Conservation (phyloP, 2,888 invertebrate genomes). For the Gnatocerus cornutus region DNA sequence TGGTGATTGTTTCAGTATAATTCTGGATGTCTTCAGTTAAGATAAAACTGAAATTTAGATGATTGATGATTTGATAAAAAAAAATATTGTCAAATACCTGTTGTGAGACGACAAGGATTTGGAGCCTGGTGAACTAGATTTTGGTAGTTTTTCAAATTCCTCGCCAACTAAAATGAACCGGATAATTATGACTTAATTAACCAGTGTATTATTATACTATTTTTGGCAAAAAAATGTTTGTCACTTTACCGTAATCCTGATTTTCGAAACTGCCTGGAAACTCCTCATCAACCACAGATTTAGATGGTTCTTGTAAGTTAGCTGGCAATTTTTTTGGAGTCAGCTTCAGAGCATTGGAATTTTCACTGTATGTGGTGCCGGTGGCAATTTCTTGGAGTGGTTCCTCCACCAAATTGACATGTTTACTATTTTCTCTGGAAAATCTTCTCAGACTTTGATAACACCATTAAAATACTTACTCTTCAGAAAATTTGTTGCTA, state of each 20-base stretch:
- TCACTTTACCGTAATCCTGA: neutral
- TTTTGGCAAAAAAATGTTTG: neutral
- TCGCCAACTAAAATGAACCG: neutral
- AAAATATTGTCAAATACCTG: constrained; percentile 6
- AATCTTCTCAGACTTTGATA: neutral
- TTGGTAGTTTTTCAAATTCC: constrained; percentile 15
- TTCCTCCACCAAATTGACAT: neutral
- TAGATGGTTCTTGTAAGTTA: neutral
- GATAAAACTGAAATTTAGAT: constrained; percentile 53
- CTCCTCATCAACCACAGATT: neutral
- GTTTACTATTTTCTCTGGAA: neutral
- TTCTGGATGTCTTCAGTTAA: constrained; percentile 58
- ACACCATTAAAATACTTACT: constrained; percentile 17
- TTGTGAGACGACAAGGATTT: constrained; percentile 43
- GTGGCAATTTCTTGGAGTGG: neutral
- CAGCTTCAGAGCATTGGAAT: neutral
- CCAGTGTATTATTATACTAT: no score
- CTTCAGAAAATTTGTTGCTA: constrained; percentile 13
- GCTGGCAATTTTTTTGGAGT: neutral
- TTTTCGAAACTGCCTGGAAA: neutral
- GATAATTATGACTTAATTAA: neutral
- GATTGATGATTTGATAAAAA: neutral
- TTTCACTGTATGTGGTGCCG: neutral
- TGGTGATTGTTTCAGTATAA: constrained; percentile 63
- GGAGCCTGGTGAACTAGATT: constrained; percentile 21